Percentiles rank a stretch among this genome's conserved stretches.
phyloP scores from a whole-genome alignment of 53 echinoderm and acorn worm species.

The Mesocentrotus franciscanus region DNA sequence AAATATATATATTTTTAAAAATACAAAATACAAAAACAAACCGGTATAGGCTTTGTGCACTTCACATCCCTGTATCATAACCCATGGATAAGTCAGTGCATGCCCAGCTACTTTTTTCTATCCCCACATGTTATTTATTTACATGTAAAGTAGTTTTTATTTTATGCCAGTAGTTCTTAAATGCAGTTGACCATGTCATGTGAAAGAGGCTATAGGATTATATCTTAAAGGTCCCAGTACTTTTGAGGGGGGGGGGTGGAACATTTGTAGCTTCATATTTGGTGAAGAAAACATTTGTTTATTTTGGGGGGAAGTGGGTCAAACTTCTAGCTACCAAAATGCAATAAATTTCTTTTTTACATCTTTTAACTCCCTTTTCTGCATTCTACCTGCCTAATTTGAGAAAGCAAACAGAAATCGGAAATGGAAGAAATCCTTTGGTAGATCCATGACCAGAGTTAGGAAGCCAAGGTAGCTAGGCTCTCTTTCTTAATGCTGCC shows the following conservation, averaged over 20 bases:
- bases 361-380: not conserved
- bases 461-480: not conserved
- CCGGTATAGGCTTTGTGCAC: too few relatives aligned
- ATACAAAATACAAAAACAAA: too few relatives aligned
- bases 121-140: not conserved
- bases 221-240: not conserved
- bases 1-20: too few relatives aligned
- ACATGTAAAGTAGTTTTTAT: too few relatives aligned
- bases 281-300: not conserved
- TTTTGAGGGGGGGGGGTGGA: not conserved
- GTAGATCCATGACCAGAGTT: not conserved
- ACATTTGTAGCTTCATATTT: not conserved
- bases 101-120: not conserved
- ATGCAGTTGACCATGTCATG: too few relatives aligned
- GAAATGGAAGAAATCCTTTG: constrained; percentile 40
- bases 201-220: not conserved
- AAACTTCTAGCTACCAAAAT: not conserved
- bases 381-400: constrained; percentile 46
- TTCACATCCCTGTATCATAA: not conserved
- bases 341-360: not conserved
- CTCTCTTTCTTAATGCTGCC: not conserved
- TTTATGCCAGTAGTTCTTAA: too few relatives aligned
- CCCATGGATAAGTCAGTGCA: too few relatives aligned
- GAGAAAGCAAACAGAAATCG: constrained; percentile 59
- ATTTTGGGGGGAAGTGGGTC: not conserved